Base-by-base conservation (phyloP, 2,888 invertebrate species). In the Lithodes maja region DNA sequence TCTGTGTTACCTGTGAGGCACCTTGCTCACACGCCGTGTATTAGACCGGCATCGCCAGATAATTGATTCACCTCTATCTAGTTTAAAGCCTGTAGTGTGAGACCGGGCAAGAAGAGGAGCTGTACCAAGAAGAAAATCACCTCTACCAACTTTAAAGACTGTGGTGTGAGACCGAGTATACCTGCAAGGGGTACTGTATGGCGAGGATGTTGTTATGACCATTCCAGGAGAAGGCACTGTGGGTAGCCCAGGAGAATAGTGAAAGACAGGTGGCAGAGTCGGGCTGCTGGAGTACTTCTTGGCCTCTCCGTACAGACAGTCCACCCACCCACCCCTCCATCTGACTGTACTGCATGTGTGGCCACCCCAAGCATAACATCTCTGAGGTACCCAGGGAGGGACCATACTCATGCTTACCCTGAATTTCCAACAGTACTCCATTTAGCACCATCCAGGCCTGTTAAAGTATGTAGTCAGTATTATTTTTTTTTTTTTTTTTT, bases 381-480 rank as follows among this genome's bases (percentile, higher is more conserved):
- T 12, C 61, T 7, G 61, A 12, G 61, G 12, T 61, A 61, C 12
- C 5, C 5, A 7, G 7, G 5, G 5, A 7, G 5, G 12, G 7
- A 5, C 61, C 5, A 61, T 5, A 61, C 12, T 61, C 12, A 1
- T 7, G 7, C 12, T 61, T 5, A 7, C 61, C 17, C 3, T n/a
- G 15, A 12, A n/a, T 71, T 5, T 12, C 71, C 17, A 71, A n/a
- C 12, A 71, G n/a, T 17, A n/a, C 17, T 2, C 71, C 71, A 71
- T 71, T 3, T n/a, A 71, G n/a, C 71, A 71, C 17, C 17, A n/a
- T 17, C 71, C 71, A 71, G 71, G 71, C n/a, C 71, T 71, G 71
- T 33, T 33, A 33, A 33, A 33, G 33, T 33, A 33, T 33, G 33
- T 33, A 33, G 33, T 33, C 33, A 0, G 33, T 33, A 33, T 33